phyloP scores from a whole-genome alignment of 2,797 vertebrate genomes.

The Oreonectes daqikongensis region DNA sequence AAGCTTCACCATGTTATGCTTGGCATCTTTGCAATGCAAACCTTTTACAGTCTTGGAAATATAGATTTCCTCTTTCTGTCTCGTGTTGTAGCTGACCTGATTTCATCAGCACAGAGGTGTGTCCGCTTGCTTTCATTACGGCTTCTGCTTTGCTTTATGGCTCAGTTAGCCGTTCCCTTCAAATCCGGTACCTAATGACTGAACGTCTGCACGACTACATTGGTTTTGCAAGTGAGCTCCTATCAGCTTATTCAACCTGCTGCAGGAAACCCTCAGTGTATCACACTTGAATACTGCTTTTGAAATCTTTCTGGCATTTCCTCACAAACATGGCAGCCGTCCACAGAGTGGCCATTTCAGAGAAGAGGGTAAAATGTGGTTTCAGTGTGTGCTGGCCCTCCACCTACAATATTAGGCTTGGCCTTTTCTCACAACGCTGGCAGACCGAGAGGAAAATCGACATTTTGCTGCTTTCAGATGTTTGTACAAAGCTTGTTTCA shows the following conservation, averaged over 20 bases:
- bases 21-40: not conserved
- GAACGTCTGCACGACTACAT: constrained; percentile 37
- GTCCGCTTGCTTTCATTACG: not conserved
- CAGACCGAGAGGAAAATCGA: constrained; percentile 3
- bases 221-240: constrained; percentile 42
- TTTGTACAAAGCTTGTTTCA: constrained; percentile 10
- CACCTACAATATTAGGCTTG: constrained; percentile 20
- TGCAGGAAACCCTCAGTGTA: constrained; percentile 40
- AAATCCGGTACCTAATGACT: constrained; percentile 41
- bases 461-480: constrained; percentile 34
- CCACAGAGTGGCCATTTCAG: not conserved
- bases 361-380: constrained; percentile 3
- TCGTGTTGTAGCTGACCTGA: not conserved
- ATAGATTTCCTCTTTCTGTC: not conserved
- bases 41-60: not conserved
- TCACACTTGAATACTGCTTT: constrained; percentile 9
- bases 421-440: constrained; percentile 2
- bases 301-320: constrained; percentile 11
- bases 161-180: constrained; percentile 30
- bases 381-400: constrained; percentile 24
- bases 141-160: constrained; percentile 1
- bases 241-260: constrained; percentile 48
- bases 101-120: constrained; percentile 1
- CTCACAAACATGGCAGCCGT: not conserved
- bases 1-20: not conserved